A percentile compares a stretch with the other conserved stretches of the same genome.
These are phyloP conservation scores for Meganola albula DNA, from an alignment of 2,888 invertebrate genomes.

Conservation along the genomic window DNA sequence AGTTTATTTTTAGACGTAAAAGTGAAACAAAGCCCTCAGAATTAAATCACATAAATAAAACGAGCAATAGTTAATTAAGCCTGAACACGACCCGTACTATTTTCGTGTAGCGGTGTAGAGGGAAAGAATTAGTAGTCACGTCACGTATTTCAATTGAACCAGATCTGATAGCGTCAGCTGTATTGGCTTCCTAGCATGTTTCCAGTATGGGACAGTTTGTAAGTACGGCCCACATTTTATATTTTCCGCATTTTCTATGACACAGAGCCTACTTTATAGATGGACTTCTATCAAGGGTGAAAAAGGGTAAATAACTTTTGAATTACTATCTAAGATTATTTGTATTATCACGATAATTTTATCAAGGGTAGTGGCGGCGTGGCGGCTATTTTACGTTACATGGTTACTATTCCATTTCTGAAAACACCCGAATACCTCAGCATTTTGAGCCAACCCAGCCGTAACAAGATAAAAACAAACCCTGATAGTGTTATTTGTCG, in stretches of 20 bases:
- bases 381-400: too few species aligned
- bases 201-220: constrained; percentile 6
- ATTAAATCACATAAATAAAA: constrained; percentile 23
- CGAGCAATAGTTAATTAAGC: constrained; percentile 41
- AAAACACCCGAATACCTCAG: too few species aligned
- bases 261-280: too few species aligned
- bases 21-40: too few species aligned
- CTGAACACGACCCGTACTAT: constrained; percentile 32
- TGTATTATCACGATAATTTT: too few species aligned
- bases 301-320: too few species aligned
- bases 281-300: too few species aligned
- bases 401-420: constrained; percentile 6
- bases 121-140: constrained; percentile 41
- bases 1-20: too few species aligned
- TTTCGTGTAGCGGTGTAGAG: constrained; percentile 28
- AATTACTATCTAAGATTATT: too few species aligned
- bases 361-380: too few species aligned
- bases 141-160: constrained; percentile 68
- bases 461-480: constrained; percentile 39
- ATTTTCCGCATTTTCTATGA: too few species aligned
- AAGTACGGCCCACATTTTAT: constrained; percentile 18
- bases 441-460: too few species aligned
- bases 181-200: constrained; percentile 33
- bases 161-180: constrained; percentile 43
- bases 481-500: constrained; percentile 27